These are phyloP conservation scores for Rhingia rostrata DNA, from an alignment of 2,888 invertebrate genomes.

Conservation along the genomic window DNA sequence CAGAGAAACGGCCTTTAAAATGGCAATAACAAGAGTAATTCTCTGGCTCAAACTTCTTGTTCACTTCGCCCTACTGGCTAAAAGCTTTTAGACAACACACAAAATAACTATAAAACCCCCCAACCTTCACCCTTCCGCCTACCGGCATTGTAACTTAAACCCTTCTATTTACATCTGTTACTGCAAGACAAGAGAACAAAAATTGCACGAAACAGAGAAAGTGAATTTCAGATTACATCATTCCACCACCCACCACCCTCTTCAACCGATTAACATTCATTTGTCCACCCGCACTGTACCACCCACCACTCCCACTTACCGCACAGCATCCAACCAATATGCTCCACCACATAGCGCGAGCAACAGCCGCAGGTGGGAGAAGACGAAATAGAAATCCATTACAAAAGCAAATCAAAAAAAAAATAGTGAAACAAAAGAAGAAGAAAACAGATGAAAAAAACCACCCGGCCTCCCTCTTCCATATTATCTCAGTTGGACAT, in stretches of 20 bases:
- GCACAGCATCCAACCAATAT: conserved; percentile 36
- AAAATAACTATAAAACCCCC: conserved; percentile 37
- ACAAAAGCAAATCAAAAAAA: conserved; percentile 18
- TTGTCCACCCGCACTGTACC: conserved; percentile 5
- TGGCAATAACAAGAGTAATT: conserved; percentile 32
- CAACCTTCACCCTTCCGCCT: background rate
- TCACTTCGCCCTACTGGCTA: conserved; percentile 47
- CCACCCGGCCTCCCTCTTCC: conserved; percentile 12
- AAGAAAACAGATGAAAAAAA: conserved; percentile 14
- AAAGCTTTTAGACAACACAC: conserved; percentile 46
- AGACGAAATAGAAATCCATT: conserved; percentile 35
- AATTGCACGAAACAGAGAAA: conserved; percentile 65
- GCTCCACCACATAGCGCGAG: conserved; percentile 29
- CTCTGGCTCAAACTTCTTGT: conserved; percentile 28
- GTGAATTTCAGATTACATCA: conserved; percentile 70
- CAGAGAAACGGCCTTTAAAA: conserved; percentile 21
- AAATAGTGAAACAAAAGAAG: conserved; percentile 50
- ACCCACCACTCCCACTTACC: background rate
- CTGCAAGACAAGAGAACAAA: conserved; percentile 12
- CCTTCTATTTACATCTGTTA: conserved; percentile 43
- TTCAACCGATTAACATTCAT: conserved; percentile 52
- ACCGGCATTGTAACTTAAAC: conserved; percentile 27
- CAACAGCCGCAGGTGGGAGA: conserved; percentile 71
- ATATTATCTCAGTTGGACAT: conserved; percentile 66
- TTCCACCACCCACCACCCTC: background rate